Evolutionary conservation across 2,797 vertebrate genomes (phyloP), one percentile per base, ranked within the genome.

Genomic region (Todus mexicanus): DNA sequence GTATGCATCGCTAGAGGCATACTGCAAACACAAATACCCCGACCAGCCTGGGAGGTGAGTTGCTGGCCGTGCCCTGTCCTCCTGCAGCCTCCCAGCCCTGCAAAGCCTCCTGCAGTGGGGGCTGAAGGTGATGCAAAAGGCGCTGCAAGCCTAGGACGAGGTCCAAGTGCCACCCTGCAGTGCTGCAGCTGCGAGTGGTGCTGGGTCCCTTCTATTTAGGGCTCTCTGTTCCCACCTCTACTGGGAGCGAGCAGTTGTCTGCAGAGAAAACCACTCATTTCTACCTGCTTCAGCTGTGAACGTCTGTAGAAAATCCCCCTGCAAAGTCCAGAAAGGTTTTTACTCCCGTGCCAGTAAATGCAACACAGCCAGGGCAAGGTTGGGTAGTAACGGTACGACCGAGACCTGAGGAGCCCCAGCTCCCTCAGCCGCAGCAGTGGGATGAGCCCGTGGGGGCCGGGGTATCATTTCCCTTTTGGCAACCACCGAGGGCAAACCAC

Each of bases 11-110:
- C 98, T 99, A 96, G 99, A 99, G 97, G 99, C 99, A 4, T 99
- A 99, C 96, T 99, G 99, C 97, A 99, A 99, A 97, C 99, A 99
- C 95, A 99, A 99, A 97, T 99, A 99, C 97, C 99, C 99, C 0
- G 99, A 99, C 94, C 99, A 99, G 98, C 99, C 99, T 0, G 99
- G 99, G 80, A 99, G 99, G 99, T 99, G 98, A 93, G 97, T 70
- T 6, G 11, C 75, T 37, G 66, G 47, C 40, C 31, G 45, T 21
- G 21, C 59, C 66, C 16, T 4, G 0, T 2, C 2, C 3, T 25
- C 9, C 15, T 31, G 26, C 47, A 50, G 33, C 65, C 33, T n/a
- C 17, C 8, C n/a, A 25, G 15, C 22, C 8, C 15, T 45, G 31
- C 12, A 3, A 3, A 5, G 8, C 29, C 88, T 48, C 5, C 4